Percentiles rank a stretch among this genome's conserved stretches.
phyloP scores from a whole-genome alignment of 1,140 invertebrate genomes.

The Asbolus verrucosus region DNA sequence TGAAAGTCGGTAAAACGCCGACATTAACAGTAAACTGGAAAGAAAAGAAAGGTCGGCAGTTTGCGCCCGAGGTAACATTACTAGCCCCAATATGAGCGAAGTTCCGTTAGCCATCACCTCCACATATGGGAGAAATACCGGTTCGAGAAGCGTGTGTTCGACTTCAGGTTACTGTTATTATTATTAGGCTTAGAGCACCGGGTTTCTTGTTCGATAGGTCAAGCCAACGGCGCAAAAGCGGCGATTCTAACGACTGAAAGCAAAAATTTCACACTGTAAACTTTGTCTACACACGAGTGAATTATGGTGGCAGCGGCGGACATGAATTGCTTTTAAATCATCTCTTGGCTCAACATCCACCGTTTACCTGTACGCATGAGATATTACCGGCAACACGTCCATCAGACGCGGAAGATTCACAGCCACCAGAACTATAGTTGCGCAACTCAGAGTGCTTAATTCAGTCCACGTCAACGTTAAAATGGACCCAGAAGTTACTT shows the following conservation, averaged over 20 bases:
- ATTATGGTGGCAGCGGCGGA: conserved; percentile 33
- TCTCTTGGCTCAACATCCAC: conserved; percentile 11
- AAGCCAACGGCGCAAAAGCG: too few species aligned
- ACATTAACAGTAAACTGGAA: conserved; percentile 40
- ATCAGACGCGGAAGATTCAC: too few species aligned
- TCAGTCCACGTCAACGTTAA: too few species aligned
- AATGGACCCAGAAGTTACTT: too few species aligned
- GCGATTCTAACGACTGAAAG: too few species aligned
- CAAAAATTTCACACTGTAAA: too few species aligned
- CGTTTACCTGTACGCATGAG: neutral
- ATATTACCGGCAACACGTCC: neutral
- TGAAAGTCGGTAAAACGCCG: conserved; percentile 30
- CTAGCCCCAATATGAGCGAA: conserved; percentile 46
- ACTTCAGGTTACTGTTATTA: conserved; percentile 27
- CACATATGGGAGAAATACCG: conserved; percentile 49
- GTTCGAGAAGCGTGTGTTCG: conserved; percentile 32
- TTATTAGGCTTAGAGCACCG: too few species aligned
- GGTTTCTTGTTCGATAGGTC: too few species aligned
- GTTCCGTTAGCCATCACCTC: conserved; percentile 48
- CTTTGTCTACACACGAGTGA: neutral
- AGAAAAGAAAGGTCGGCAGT: conserved; percentile 42
- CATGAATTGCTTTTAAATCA: conserved; percentile 33
- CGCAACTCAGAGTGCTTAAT: too few species aligned
- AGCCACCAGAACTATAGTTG: too few species aligned
- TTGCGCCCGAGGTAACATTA: conserved; percentile 36